These are phyloP conservation scores for Bovichtus diacanthus DNA, from an alignment of 2,797 vertebrate genomes.

Conservation along the genomic window DNA sequence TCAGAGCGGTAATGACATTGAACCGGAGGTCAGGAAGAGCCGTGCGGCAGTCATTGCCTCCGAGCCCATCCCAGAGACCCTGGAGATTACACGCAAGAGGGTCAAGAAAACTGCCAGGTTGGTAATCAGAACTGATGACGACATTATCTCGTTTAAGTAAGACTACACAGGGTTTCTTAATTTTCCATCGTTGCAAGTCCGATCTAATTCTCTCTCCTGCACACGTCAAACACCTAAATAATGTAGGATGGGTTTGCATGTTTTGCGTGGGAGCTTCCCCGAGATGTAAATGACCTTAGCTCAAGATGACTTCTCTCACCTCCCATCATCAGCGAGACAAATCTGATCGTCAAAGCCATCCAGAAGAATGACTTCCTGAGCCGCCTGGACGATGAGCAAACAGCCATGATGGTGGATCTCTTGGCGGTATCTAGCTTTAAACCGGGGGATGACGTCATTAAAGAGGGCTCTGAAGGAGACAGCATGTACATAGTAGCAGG, in stretches of 20 bases:
- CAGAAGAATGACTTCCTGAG: constrained; percentile 87
- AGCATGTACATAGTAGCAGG: constrained; percentile 90
- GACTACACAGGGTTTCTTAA: neutral
- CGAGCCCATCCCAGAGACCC: constrained; percentile 76
- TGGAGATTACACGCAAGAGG: constrained; percentile 65
- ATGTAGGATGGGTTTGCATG: neutral
- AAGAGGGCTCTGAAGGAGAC: constrained; percentile 87
- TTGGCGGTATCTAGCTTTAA: constrained; percentile 59
- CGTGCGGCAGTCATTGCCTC: constrained; percentile 83
- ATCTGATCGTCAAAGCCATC: constrained; percentile 85
- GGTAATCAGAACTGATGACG: neutral
- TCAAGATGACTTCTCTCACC: constrained; percentile 20
- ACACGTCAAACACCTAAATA: neutral
- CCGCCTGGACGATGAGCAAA: constrained; percentile 87
- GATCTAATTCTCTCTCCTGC: neutral
- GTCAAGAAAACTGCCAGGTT: constrained; percentile 84
- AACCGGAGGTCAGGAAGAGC: constrained; percentile 75
- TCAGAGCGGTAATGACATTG: constrained; percentile 61
- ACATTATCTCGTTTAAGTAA: neutral
- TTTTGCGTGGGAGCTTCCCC: neutral
- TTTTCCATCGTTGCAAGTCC: neutral
- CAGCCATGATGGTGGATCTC: constrained; percentile 86
- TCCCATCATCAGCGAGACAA: constrained; percentile 77
- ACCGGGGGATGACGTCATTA: constrained; percentile 79
- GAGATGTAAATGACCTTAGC: constrained; percentile 1